Base-by-base conservation (phyloP, 2,113 vertebrate genomes). In the Tetrao urogallus region DNA sequence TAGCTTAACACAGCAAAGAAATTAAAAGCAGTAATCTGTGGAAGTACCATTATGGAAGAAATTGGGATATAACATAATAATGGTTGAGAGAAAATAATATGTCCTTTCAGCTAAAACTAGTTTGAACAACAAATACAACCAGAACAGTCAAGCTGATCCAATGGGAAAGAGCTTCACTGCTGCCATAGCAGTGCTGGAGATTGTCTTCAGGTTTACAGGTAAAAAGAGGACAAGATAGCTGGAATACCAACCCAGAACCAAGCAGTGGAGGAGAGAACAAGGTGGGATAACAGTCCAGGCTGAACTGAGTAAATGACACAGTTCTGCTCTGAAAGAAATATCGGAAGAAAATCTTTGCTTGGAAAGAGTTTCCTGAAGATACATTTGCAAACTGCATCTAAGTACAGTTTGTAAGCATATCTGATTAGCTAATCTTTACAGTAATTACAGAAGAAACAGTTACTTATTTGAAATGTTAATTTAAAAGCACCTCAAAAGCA, bases 401-500 rank as follows among this genome's bases (percentile, higher is more conserved):
- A 38, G 22, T 47, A 57, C 40, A 66, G 6, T 30, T 74, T 74
- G 28, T 14, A 87, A 56, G 15, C 17, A 4, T 38, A 66, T 45
- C 47, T 67, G 11, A 11, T 65, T 16, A 56, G 17, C 66, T 78
- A 75, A 43, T 61, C 20, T 73, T 82, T 27, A 57, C 7, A 76
- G 50, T 40, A 54, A 92, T 54, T 56, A 65, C 7, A 58, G 9
- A 58, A 24, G 25, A 86, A 88, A 83, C 17, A 12, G 16, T 12
- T 92, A 71, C 70, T 82, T 88, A 82, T 73, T 77, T 77, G 58
- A 4, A 54, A 28, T 86, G 91, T 77, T 82, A 83, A 80, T 57
- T 64, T 38, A 42, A 79, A 71, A 27, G 80, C 13, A 57, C 64
- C 75, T 85, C n/a, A 80, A 81, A 86, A 34, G 10, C 22, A 80